These are phyloP conservation scores for Lucinisca nassula DNA, from an alignment of 2,888 invertebrate species.

Conservation along the genomic window DNA sequence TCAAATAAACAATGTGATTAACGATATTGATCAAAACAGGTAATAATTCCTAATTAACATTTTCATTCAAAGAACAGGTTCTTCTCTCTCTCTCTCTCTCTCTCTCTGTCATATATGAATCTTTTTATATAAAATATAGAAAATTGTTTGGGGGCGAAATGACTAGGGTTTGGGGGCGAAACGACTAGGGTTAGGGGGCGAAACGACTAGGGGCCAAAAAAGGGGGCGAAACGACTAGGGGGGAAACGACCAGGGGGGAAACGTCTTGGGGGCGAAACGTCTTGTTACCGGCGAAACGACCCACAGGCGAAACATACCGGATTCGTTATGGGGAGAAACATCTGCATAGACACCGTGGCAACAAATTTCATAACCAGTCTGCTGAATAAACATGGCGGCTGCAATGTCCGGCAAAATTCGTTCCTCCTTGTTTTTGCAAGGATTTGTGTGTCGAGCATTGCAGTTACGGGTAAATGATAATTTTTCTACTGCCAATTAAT, in stretches of 20 bases:
- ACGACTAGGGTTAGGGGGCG: too few relatives aligned
- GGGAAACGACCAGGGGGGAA: background rate
- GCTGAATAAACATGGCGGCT: constrained; percentile 53
- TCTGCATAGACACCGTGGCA: background rate
- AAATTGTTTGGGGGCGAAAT: too few relatives aligned
- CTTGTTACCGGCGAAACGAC: background rate
- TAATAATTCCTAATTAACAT: too few relatives aligned
- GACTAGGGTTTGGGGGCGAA: too few relatives aligned
- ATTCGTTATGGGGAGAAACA: background rate
- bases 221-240: background rate
- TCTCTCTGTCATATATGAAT: too few relatives aligned
- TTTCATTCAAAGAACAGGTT: too few relatives aligned
- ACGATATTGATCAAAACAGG: too few relatives aligned
- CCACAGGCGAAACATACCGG: background rate
- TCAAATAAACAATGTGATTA: too few relatives aligned
- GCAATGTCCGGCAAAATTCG: constrained; percentile 46
- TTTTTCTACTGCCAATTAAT: background rate
- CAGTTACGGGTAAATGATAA: constrained; percentile 30
- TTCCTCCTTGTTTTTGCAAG: constrained; percentile 17
- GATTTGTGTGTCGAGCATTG: constrained; percentile 44
- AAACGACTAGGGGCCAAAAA: background rate
- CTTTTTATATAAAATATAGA: too few relatives aligned
- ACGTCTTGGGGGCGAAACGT: background rate
- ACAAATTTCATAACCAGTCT: background rate
- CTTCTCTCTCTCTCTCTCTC: too few relatives aligned